Evolutionary conservation across 2,113 vertebrate species (phyloP).

Genomic region (Hylia prasina): DNA sequence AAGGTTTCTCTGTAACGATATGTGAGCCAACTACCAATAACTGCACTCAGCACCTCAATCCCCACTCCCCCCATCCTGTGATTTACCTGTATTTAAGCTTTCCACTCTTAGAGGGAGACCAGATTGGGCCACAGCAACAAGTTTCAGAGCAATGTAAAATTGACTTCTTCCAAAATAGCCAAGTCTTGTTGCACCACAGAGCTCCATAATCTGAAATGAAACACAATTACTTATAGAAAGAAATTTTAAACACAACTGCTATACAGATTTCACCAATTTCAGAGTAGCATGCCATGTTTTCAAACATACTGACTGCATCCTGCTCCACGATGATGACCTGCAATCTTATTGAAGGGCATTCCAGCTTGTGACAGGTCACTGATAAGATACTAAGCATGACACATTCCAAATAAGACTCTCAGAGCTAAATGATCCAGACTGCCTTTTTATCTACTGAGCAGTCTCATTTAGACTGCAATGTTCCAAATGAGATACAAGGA

Average conservation of each 20-base stretch:
- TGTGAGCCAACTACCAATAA: background rate
- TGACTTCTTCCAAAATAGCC: slow-evolving; percentile 98
- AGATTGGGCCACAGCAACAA: slow-evolving; percentile 94
- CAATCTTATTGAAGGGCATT: background rate
- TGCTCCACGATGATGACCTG: fast-evolving
- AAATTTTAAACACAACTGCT: background rate
- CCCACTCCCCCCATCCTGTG: fast-evolving
- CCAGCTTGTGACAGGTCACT: background rate
- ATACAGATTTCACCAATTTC: background rate
- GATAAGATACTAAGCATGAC: background rate
- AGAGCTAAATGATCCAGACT: background rate
- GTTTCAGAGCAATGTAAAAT: slow-evolving; percentile 98
- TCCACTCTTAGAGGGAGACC: slow-evolving; percentile 93
- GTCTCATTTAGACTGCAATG: background rate
- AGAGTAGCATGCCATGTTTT: background rate
- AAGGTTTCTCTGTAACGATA: background rate
- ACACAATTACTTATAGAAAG: background rate
- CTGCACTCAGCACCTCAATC: background rate
- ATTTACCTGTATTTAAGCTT: slow-evolving; percentile 94
- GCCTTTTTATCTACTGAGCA: background rate
- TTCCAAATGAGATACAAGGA: background rate
- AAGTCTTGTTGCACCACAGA: slow-evolving; percentile 94
- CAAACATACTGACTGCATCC: background rate
- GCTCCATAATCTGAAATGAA: slow-evolving; percentile 88
- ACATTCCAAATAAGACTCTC: background rate